These are phyloP conservation scores for Zoanthus solanderi DNA, from an alignment of 92 coral and sea anemone species.

Conservation along the genomic window DNA sequence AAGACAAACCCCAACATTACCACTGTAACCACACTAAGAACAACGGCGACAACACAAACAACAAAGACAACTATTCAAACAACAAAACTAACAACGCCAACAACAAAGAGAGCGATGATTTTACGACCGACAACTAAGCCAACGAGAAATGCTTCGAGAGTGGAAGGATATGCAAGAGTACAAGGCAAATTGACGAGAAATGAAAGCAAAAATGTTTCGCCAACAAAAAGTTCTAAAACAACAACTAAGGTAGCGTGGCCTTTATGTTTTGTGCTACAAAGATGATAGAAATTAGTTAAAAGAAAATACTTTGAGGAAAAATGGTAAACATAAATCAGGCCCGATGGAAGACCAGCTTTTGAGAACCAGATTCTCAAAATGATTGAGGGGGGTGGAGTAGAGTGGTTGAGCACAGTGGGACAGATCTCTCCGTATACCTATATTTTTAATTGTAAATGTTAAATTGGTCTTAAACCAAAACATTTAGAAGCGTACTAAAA, in stretches of 20 bases:
- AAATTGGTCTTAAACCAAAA: too few species aligned
- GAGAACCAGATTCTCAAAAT: too few species aligned
- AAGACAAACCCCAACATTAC: constrained; percentile 11
- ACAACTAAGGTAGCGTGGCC: neutral
- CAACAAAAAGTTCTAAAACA: neutral
- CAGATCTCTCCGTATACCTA: too few species aligned
- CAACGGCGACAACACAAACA: constrained; percentile 23
- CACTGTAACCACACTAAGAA: neutral
- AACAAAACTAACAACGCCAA: neutral
- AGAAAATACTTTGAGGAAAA: too few species aligned
- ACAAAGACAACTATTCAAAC: constrained; percentile 44
- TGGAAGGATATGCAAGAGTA: constrained; percentile 8
- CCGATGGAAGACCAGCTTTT: too few species aligned
- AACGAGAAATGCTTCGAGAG: constrained; percentile 31
- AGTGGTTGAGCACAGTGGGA: too few species aligned
- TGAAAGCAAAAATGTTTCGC: neutral
- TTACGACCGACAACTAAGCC: constrained; percentile 31
- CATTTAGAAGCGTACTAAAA: too few species aligned
- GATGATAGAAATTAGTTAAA: too few species aligned
- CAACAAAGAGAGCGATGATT: neutral
- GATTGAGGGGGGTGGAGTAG: too few species aligned
- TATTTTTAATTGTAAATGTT: too few species aligned
- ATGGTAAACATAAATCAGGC: too few species aligned
- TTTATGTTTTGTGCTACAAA: neutral
- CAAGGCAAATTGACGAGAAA: neutral